Percentiles rank a stretch among this genome's conserved stretches.
Evolutionary conservation across 2,888 invertebrate species (phyloP).

Genomic region (Aelia acuminata): DNA sequence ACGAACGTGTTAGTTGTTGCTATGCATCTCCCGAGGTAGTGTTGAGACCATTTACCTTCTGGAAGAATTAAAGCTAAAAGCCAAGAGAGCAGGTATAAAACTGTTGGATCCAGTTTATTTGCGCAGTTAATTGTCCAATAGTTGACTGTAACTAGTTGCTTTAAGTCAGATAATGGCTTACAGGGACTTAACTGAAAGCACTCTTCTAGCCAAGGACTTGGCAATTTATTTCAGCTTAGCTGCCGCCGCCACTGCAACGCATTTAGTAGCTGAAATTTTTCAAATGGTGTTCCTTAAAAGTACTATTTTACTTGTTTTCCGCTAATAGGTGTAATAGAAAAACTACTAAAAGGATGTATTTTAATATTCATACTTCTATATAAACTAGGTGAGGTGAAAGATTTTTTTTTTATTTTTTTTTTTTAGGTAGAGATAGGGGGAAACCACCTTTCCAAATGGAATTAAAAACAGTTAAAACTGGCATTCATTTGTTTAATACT

Average conservation of each 20-base stretch:
- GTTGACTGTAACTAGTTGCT: slow-evolving; percentile 26
- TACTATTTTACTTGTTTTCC: no score
- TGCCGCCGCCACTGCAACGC: not conserved
- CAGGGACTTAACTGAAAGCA: slow-evolving; percentile 34
- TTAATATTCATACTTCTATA: no score
- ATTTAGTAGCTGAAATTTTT: slow-evolving; percentile 6
- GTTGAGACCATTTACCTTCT: not conserved
- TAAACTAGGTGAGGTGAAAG: no score
- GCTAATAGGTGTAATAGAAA: no score
- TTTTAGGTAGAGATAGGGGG: no score
- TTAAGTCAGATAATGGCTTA: slow-evolving; percentile 32
- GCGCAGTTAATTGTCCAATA: slow-evolving; percentile 21
- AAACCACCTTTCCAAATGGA: no score
- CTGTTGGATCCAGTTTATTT: not conserved
- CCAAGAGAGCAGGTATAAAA: not conserved
- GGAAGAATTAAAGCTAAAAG: not conserved
- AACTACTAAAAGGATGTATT: no score
- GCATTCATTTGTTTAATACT: no score
- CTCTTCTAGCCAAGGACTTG: not conserved
- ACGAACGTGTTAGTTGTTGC: not conserved
- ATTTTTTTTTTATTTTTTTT: no score
- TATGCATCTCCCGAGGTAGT: not conserved
- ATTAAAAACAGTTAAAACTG: no score
- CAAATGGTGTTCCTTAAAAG: no score
- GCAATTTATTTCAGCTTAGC: slow-evolving; percentile 30